phyloP scores from a whole-genome alignment of 2,113 vertebrate species.

The Caranx melampygus region DNA sequence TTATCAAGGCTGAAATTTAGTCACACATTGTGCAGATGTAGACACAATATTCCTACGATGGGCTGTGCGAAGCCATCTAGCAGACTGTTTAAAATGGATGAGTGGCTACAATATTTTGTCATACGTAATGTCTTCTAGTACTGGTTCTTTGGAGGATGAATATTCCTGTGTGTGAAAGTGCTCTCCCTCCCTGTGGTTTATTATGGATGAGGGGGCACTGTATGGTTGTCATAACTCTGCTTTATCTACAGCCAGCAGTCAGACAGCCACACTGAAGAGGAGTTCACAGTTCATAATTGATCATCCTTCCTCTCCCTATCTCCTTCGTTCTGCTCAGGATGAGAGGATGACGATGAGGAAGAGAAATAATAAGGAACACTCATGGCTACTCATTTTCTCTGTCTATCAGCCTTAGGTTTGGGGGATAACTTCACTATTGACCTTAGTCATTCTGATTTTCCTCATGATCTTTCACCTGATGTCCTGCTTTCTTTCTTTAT shows the following conservation, averaged over 20 bases:
- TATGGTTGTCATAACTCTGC: conserved; percentile 79
- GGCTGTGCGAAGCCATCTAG: conserved; percentile 21
- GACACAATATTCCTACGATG: conserved; percentile 23
- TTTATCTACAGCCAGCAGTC: conserved; percentile 81
- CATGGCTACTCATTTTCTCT: conserved; percentile 34
- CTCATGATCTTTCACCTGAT: conserved; percentile 1
- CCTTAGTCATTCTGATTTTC: conserved; percentile 26
- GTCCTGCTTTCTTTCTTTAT: conserved; percentile 28
- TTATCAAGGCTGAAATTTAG: conserved; percentile 13
- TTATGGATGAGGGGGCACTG: conserved; percentile 75
- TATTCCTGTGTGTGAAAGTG: conserved; percentile 58
- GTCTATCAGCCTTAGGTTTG: conserved; percentile 44
- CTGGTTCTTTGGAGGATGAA: conserved; percentile 61
- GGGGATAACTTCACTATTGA: conserved; percentile 36
- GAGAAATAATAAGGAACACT: conserved; percentile 54
- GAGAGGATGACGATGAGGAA: conserved; percentile 59
- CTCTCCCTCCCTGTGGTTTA: conserved; percentile 72
- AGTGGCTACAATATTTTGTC: conserved; percentile 52
- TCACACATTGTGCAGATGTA: conserved; percentile 25
- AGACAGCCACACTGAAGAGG: conserved; percentile 73
- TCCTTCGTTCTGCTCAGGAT: conserved; percentile 67
- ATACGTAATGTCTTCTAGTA: conserved; percentile 45
- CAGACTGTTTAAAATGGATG: conserved; percentile 62
- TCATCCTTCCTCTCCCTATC: conserved; percentile 75
- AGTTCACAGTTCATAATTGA: conserved; percentile 83